Base-by-base conservation (phyloP, 2,113 vertebrate species). In the Zosterops pallidus region DNA sequence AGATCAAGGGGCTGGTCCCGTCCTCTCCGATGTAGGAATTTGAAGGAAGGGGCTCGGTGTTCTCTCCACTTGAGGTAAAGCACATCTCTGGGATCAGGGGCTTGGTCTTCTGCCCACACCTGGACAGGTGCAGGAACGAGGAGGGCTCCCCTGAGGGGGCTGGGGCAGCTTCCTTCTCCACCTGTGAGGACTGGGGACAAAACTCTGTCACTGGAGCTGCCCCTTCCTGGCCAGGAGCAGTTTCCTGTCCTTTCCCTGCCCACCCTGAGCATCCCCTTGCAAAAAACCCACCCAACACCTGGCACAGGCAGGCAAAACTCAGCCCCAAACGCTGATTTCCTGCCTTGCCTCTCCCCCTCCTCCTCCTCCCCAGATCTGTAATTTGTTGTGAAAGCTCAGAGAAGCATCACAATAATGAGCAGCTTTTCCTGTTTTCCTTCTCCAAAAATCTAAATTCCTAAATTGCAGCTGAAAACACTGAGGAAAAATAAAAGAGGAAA, bases 81-180 rank as follows among this genome's bases (percentile, higher is more conserved):
- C 99, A 99, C 99, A 99, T 99, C 97, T 99, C 99, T 0, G 99
- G 99, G 92, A 99, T 98, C 87, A 99, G 97, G 2, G 99, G 99
- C 85, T 98, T 98, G 9, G 98, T 99, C 95, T 88, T 97, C 72
- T 97, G 98, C 62, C 99, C 98, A 0, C 98, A 97, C 25, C 63
- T 97, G 19, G 98, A 98, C 7, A 96, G 70, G 9, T 94, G 50
- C 25, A 84, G 25, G 3, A 96, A 94, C 0, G 91, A 77, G 68
- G 95, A 12, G 3, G 79, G 65, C 52, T 98, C 98, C 11, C 92
- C 97, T 0, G 17, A 6, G 0, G 93, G 47, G 28, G 41, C 71
- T 0, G 88, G 93, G 35, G 39, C 80, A 4, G 79, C 17, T 72
- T 98, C 98, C 93, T 98, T 98, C 14, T 98, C 96, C 25, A 94